Evolutionary conservation across 1,140 invertebrate genomes (phyloP), one percentile per base, ranked within the genome.

Genomic region (Tetranychus cinnabarinus): DNA sequence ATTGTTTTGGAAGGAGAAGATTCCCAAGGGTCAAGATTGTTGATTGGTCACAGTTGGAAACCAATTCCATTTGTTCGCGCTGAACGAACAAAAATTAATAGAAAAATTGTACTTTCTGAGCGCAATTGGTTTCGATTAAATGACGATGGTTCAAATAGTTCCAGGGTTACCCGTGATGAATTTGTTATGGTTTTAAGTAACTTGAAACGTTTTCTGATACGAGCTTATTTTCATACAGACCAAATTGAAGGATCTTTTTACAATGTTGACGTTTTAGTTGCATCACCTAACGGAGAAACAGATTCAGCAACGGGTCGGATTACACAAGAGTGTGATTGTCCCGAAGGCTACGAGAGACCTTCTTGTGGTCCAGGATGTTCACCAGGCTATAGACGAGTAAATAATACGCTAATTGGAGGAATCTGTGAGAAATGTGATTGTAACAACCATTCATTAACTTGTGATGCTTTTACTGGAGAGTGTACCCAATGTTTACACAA

Each of bases 141-240:
- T 42, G 39, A 42, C 0, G 10, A 42, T 42, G 39, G 39, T 0
- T 42, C 39, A 10, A 42, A 42, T 10, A 5, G 10, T 6, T 5
- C 5, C 10, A 5, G 5, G 10, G 39, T 42, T 42, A 42, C 5
- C 0, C 39, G 39, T 42, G 39, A 42, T 6, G 39, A 42, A 10
- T 42, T 42, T 42, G 10, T 42, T 42, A 42, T 42, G 39, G 39
- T 42, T 42, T 10, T 42, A 42, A 42, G 39, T 6, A 79, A 88
- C 65, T 67, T 98, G 0, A 80, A 83, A 63, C 75, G 82, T 39
- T 68, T 97, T 12, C 76, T 97, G 66, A 78, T 97, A 35, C 77
- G 90, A 59, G 89, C 88, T 0, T 86, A 88, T 60, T 97, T 84
- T 72, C 88, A 96, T 70, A 86, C 85, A 0, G 88, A 92, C 70